These are phyloP conservation scores for Drosophila sulfurigaster DNA, from an alignment of 1,140 invertebrate genomes.

Conservation along the genomic window DNA sequence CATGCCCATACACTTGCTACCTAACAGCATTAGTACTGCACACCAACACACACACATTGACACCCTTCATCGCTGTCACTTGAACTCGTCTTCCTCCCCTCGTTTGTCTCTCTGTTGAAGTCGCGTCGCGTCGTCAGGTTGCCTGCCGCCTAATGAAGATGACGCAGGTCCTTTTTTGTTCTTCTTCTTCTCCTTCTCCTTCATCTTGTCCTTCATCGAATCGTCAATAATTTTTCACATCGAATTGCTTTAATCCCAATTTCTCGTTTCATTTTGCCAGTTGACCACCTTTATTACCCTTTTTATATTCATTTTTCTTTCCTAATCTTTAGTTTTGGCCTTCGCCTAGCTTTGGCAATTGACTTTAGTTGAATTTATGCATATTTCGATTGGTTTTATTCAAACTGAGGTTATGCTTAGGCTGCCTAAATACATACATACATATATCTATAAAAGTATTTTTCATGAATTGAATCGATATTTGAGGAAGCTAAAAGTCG, in stretches of 20 bases:
- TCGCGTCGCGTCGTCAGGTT: constrained; percentile 25
- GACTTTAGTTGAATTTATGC: background rate
- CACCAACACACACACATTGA: background rate
- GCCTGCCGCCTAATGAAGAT: constrained; percentile 29
- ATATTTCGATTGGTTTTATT: constrained; percentile 1
- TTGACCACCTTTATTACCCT: constrained; percentile 3
- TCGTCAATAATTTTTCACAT: constrained; percentile 29
- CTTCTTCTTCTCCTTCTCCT: background rate
- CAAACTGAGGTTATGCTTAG: background rate
- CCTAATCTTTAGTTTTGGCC: constrained; percentile 4
- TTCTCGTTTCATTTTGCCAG: constrained; percentile 12
- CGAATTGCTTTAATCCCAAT: constrained; percentile 40
- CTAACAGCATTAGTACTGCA: constrained; percentile 2
- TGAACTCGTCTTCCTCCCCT: constrained; percentile 5
- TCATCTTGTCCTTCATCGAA: no score
- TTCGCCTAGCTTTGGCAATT: background rate
- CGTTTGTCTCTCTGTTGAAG: background rate
- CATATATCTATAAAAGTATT: background rate
- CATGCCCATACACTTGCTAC: constrained; percentile 31
- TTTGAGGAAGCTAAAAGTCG: no score
- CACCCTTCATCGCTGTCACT: constrained; percentile 11
- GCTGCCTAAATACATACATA: no score
- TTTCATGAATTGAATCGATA: no score
- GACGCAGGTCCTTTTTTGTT: constrained; percentile 6
- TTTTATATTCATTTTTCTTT: background rate